Percentiles rank a stretch among this genome's conserved stretches.
Conservation (phyloP, 2,888 invertebrate genomes). For the Ptilodon capucinus region DNA sequence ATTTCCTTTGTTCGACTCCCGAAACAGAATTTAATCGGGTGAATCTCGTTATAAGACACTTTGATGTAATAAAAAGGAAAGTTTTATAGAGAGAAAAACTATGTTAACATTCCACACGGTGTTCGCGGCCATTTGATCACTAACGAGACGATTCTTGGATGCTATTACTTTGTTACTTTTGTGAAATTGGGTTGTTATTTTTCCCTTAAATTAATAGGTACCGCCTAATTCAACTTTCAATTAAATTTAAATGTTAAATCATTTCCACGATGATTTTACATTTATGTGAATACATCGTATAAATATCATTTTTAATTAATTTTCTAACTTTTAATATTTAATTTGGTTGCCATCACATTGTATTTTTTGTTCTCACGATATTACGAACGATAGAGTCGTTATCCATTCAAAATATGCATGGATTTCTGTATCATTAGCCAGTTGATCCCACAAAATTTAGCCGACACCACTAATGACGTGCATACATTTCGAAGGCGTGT, state of each 20-base stretch:
- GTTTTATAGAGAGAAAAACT: conserved; percentile 52
- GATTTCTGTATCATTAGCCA: conserved; percentile 43
- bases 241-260: no score
- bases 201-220: conserved; percentile 50
- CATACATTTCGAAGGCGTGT: conserved; percentile 45
- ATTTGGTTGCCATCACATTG: not conserved
- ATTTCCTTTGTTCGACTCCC: conserved; percentile 40
- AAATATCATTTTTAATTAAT: no score
- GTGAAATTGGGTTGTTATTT: conserved; percentile 60
- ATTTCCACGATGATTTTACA: no score
- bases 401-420: conserved; percentile 31
- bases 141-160: conserved; percentile 71
- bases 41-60: conserved; percentile 57
- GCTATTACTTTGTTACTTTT: conserved; percentile 64
- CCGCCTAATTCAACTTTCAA: conserved; percentile 46
- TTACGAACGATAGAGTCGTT: conserved; percentile 12
- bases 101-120: conserved; percentile 64
- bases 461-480: conserved; percentile 52
- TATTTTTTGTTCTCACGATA: conserved; percentile 23
- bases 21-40: conserved; percentile 43
- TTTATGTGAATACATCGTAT: no score
- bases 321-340: no score
- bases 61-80: conserved; percentile 66
- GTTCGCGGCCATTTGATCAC: conserved; percentile 66
- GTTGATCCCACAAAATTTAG: conserved; percentile 50